These are phyloP conservation scores for Abrostola triplasia DNA, from an alignment of 2,888 invertebrate genomes.

Conservation along the genomic window DNA sequence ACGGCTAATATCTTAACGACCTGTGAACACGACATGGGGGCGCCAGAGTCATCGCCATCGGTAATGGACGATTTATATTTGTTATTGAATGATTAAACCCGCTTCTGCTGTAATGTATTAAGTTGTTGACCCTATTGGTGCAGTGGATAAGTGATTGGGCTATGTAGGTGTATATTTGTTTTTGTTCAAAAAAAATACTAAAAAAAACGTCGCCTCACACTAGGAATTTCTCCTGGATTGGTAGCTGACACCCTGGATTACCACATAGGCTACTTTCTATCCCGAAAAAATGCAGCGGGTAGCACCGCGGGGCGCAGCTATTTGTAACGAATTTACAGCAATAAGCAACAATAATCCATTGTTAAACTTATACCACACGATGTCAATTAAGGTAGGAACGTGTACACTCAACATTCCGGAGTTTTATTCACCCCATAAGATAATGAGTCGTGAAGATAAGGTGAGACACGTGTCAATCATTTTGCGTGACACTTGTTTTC, in stretches of 20 bases:
- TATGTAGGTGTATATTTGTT: too few relatives aligned
- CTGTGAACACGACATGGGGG: conserved; percentile 50
- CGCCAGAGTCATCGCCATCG: conserved; percentile 34
- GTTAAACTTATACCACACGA: not conserved
- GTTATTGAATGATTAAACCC: conserved; percentile 8
- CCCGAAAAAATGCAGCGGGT: too few relatives aligned
- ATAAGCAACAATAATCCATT: too few relatives aligned
- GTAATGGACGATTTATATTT: conserved; percentile 36
- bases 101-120: not conserved
- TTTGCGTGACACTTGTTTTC: conserved; percentile 16
- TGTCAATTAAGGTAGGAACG: not conserved
- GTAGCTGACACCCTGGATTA: too few relatives aligned
- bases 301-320: too few relatives aligned
- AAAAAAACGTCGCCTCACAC: too few relatives aligned
- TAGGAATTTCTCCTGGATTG: too few relatives aligned
- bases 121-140: not conserved
- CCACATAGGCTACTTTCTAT: too few relatives aligned
- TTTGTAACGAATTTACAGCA: too few relatives aligned
- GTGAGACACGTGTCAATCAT: conserved; percentile 46
- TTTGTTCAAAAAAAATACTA: too few relatives aligned
- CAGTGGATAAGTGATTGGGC: too few relatives aligned
- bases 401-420: not conserved
- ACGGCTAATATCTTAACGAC: conserved; percentile 51
- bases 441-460: conserved; percentile 37
- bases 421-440: conserved; percentile 16